Evolutionary conservation across 2,888 invertebrate genomes (phyloP), one percentile per base, ranked within the genome.

Genomic region (Argynnis bischoffii): DNA sequence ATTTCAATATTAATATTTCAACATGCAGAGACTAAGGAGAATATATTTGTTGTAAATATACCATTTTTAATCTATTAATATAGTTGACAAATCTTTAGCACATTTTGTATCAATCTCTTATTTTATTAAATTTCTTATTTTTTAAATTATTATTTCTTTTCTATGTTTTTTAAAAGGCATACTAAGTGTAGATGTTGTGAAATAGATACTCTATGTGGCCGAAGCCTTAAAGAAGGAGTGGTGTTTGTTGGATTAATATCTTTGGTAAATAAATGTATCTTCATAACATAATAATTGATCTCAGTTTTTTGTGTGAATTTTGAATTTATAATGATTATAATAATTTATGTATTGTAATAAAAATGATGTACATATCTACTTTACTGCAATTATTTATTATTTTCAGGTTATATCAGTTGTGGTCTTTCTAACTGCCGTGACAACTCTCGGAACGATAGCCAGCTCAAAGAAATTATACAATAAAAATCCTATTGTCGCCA

Each of bases 341-440:
- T 41, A 41, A 41, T 41, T 41, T 41, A 41, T 8, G 35, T 41
- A 41, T 41, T 41, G 1, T 11, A 11, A 11, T 41, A 41, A 41
- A 41, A 11, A 41, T 51, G 50, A 51, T n/a, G 50, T 4, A 16
- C 15, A 6, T 50, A 14, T 51, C 5, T 16, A 16, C 26, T 16
- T 41, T 11, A 41, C 1, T 41, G 35, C 11, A 26, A 26, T 26
- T 26, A 41, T 41, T 8, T 41, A 41, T 41, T 48, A 21, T 18
- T 74, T 76, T 15, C 75, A 87, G 86, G 61, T 80, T 4, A 70
- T 81, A 64, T 83, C 86, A 31, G 1, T 74, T 0, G 60, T 79
- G 15, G 63, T 74, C 3, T 63, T 87, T 18, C 26, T 69, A n/a
- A 55, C 16, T 13, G 16, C 66, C 11, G 6, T 56, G 5, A 46